Conservation (phyloP, 2,113 vertebrate genomes). For the Lagopus leucura region DNA sequence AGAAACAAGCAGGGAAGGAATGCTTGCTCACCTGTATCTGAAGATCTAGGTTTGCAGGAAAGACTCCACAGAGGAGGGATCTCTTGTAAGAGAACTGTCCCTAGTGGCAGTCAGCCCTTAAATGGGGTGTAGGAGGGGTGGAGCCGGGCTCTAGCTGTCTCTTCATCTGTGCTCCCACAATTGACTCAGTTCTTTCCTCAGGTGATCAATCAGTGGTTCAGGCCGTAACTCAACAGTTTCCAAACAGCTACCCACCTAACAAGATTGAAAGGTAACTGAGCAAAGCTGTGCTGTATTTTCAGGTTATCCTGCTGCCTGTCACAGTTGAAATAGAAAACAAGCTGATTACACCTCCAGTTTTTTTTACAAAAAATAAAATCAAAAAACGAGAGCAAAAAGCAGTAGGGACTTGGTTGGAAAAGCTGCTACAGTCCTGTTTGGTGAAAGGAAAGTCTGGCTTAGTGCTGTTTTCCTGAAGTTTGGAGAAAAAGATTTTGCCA, state of each 20-base stretch:
- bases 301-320: neutral
- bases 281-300: neutral
- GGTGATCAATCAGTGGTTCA: too few species aligned
- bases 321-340: neutral
- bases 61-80: too few species aligned
- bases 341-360: neutral
- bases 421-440: neutral
- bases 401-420: neutral
- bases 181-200: too few species aligned
- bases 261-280: neutral
- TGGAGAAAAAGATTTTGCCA: neutral
- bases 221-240: too few species aligned
- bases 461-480: neutral
- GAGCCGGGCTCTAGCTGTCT: too few species aligned
- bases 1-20: too few species aligned
- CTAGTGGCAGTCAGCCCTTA: too few species aligned
- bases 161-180: too few species aligned
- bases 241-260: neutral
- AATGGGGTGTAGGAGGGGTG: too few species aligned
- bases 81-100: too few species aligned
- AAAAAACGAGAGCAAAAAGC: fast-evolving
- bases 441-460: neutral
- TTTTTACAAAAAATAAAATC: neutral
- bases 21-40: too few species aligned
- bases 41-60: too few species aligned